Conservation (phyloP, 2,113 vertebrate species). For the Salvator merianae region DNA sequence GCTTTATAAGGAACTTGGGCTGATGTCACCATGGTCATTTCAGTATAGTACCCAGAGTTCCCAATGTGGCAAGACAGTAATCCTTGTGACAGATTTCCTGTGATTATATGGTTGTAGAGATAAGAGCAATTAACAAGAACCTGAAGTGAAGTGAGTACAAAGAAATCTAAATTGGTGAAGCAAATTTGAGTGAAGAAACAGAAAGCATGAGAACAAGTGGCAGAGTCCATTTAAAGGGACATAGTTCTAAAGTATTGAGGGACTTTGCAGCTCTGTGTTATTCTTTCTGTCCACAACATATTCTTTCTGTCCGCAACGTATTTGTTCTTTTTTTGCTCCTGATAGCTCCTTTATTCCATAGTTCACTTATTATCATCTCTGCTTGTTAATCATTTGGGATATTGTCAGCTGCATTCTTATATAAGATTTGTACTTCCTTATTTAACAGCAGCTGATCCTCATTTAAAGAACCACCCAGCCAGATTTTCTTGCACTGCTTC, state of each 20-base stretch:
- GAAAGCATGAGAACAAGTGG: no score
- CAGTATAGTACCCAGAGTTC: no score
- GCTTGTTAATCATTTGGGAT: neutral
- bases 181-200: no score
- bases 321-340: neutral
- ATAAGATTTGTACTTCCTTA: neutral
- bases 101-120: neutral
- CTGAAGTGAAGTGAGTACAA: no score
- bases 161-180: no score
- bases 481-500: no score
- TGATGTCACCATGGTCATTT: no score
- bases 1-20: no score
- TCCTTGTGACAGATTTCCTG: neutral
- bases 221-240: neutral
- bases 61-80: no score
- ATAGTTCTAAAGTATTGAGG: neutral
- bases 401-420: neutral
- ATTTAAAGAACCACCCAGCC: neutral
- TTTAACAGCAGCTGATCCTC: neutral
- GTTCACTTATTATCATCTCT: neutral
- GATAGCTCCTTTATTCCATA: neutral
- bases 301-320: neutral
- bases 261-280: constrained; percentile 12
- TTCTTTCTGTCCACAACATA: constrained; percentile 17
- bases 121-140: neutral